These are phyloP conservation scores for Chymomyza fuscimana DNA, from an alignment of 2,888 invertebrate genomes.

Conservation along the genomic window DNA sequence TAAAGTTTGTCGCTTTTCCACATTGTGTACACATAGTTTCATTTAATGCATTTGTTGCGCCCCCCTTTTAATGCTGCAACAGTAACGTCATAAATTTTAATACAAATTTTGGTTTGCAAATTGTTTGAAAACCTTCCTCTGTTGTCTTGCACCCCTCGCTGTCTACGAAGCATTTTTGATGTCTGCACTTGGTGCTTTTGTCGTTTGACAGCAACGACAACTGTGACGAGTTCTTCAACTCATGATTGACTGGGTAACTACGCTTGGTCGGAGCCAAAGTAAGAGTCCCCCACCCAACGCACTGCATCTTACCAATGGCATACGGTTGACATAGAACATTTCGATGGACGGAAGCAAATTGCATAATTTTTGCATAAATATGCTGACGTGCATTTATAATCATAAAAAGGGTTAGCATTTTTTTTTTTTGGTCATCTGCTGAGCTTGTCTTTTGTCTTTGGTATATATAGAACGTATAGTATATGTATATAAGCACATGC, in stretches of 20 bases:
- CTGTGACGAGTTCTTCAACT: slow-evolving; percentile 71
- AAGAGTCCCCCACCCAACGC: neutral
- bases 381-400: slow-evolving; percentile 74
- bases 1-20: no score
- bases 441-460: slow-evolving; percentile 28
- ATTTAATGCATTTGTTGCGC: slow-evolving; percentile 24
- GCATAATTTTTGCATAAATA: slow-evolving; percentile 75
- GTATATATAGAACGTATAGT: neutral
- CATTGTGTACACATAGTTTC: neutral
- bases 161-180: slow-evolving; percentile 4
- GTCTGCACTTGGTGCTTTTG: slow-evolving; percentile 51
- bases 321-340: slow-evolving; percentile 45
- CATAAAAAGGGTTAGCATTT: slow-evolving; percentile 66
- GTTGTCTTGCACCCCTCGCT: slow-evolving; percentile 52
- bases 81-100: slow-evolving; percentile 73
- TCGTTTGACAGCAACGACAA: slow-evolving; percentile 49
- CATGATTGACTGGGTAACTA: slow-evolving; percentile 74
- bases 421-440: slow-evolving; percentile 12
- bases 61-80: slow-evolving; percentile 37
- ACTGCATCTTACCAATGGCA: neutral
- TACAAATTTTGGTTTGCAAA: slow-evolving; percentile 74
- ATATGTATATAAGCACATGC: slow-evolving; percentile 10
- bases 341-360: slow-evolving; percentile 66
- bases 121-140: slow-evolving; percentile 53
- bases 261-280: slow-evolving; percentile 48